Percentiles rank a stretch among this genome's conserved stretches.
Conservation (phyloP, 1,140 invertebrate genomes). For the Zeugodacus cucurbitae region DNA sequence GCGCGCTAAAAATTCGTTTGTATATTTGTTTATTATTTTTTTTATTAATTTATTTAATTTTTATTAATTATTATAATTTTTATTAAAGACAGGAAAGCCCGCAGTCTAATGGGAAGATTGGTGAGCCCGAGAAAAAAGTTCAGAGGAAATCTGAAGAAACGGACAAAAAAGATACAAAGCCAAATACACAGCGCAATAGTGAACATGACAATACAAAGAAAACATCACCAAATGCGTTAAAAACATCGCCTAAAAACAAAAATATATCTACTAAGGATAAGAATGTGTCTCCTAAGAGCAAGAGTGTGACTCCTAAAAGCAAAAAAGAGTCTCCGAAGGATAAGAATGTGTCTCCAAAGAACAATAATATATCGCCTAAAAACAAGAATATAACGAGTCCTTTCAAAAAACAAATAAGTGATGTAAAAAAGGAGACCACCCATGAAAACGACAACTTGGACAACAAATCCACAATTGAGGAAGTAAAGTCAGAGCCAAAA, state of each 20-base stretch:
- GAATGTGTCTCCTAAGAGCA: too few species aligned
- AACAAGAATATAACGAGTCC: neutral
- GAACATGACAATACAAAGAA: neutral
- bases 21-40: neutral
- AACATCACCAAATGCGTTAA: neutral
- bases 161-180: neutral
- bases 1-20: neutral
- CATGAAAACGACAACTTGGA: neutral
- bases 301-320: too few species aligned
- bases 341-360: too few species aligned
- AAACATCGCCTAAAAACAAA: neutral
- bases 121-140: neutral
- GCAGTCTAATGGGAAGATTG: neutral
- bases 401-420: neutral
- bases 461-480: neutral
- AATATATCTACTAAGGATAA: too few species aligned
- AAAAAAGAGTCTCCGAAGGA: too few species aligned
- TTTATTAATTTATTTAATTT: too few species aligned
- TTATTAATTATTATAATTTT: neutral
- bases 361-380: neutral
- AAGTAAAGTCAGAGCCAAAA: neutral
- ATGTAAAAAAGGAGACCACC: neutral
- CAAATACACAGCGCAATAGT: neutral
- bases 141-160: neutral
- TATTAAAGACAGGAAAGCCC: conserved; percentile 14